Evolutionary conservation across 2,797 vertebrate species (phyloP), one percentile per base, ranked within the genome.

Genomic region (Phoeniculus purpureus): DNA sequence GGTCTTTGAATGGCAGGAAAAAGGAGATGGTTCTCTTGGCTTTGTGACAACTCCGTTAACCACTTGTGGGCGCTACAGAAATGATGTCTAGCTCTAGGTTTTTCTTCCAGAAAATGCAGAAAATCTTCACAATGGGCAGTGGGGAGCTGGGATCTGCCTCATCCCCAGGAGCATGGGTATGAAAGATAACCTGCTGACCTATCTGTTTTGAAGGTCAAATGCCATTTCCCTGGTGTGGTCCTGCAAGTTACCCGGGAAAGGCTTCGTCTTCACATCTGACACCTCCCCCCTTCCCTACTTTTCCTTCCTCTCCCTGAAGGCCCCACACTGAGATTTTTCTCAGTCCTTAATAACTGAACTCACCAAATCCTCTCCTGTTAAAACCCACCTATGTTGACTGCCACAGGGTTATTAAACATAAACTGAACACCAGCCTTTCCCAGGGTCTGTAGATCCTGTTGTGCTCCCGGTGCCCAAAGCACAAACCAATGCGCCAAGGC

Each of bases 321-420:
- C 12, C n/a, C 23, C 32, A 74, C 65, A 77, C 26, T 43, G n/a
- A 85, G 52, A 26, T 56, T 20, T 15, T 14, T 54, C 29, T 67
- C 50, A 72, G 82, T 25, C 29, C 34, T 82, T 31, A 89, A 43
- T 31, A 73, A 55, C 85, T 81, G 56, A 70, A 73, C 31, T 67
- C 54, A 31, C 6, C 5, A 65, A 79, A 31, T 17, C 26, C 10
- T 40, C 34, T 62, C 34, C 40, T 25, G 81, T 73, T 52, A 56
- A 78, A 85, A 43, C 3, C 43, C 48, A 79, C 19, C 16, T 9
- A 3, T 4, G 14, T 2, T 65, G 45, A 55, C 16, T 64, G 19
- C 56, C 73, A 45, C 7, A 31, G 23, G 59, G 20, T 6, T 23
- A 51, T 47, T 60, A 52, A 34, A 66, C 25, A 43, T 61, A 55